Conservation (phyloP, 2,888 invertebrate species). For the Venusia cambrica region DNA sequence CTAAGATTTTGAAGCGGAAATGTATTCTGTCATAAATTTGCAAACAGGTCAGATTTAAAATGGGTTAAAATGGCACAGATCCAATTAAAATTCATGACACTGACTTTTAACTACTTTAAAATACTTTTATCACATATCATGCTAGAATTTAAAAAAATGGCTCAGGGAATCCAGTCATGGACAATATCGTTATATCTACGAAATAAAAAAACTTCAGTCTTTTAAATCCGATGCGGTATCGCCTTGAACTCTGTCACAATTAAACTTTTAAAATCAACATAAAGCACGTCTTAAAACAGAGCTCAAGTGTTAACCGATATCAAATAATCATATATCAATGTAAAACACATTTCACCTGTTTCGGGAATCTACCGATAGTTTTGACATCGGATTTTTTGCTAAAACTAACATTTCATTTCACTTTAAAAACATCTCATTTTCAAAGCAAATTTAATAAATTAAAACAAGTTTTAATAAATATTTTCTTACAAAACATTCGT, state of each 20-base stretch:
- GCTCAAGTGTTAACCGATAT: slow-evolving; percentile 30
- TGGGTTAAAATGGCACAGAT: slow-evolving; percentile 64
- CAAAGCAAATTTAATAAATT: slow-evolving; percentile 56
- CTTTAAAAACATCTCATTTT: slow-evolving; percentile 44
- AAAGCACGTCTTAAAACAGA: slow-evolving; percentile 19
- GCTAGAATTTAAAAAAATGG: slow-evolving; percentile 58
- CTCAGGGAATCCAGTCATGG: slow-evolving; percentile 60
- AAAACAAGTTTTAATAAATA: slow-evolving; percentile 62
- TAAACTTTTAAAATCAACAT: slow-evolving; percentile 12
- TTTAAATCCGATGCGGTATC: slow-evolving; percentile 62
- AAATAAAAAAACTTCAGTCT: slow-evolving; percentile 70
- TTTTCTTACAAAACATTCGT: slow-evolving; percentile 47
- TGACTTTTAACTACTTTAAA: slow-evolving; percentile 61
- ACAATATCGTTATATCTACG: slow-evolving; percentile 46
- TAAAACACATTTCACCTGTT: slow-evolving; percentile 36
- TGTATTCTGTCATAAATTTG: slow-evolving; percentile 46
- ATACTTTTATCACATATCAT: slow-evolving; percentile 71
- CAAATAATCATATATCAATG: slow-evolving; percentile 30
- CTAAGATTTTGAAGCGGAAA: slow-evolving; percentile 44
- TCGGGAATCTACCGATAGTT: slow-evolving; percentile 41
- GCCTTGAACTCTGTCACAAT: slow-evolving; percentile 34
- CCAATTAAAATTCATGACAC: slow-evolving; percentile 46
- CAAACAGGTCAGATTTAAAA: slow-evolving; percentile 62
- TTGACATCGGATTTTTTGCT: slow-evolving; percentile 55
- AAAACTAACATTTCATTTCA: slow-evolving; percentile 52